Percentiles rank a stretch among this genome's conserved stretches.
These are phyloP conservation scores for Muscicapa striata DNA, from an alignment of 2,797 vertebrate species.

Conservation along the genomic window DNA sequence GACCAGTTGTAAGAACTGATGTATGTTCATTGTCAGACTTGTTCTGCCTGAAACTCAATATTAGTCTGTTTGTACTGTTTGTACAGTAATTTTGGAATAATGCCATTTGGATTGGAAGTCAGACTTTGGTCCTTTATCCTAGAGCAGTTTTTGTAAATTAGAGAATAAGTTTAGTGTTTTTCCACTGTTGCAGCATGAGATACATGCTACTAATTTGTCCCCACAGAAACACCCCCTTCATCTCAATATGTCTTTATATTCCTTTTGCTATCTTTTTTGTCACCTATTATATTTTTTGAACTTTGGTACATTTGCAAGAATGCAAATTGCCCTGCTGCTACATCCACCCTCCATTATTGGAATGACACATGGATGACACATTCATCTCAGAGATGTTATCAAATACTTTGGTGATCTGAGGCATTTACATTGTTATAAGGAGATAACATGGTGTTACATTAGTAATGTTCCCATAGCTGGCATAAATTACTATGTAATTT, in stretches of 20 bases:
- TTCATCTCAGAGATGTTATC: constrained; percentile 63
- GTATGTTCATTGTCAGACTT: background rate
- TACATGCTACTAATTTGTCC: background rate
- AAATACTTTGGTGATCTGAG: constrained; percentile 44
- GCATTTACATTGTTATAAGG: constrained; percentile 49
- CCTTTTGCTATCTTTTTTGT: background rate
- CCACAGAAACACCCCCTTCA: background rate
- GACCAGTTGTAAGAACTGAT: background rate
- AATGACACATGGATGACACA: constrained; percentile 20
- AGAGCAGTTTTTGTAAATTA: background rate
- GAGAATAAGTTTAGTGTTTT: background rate
- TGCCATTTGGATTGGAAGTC: background rate
- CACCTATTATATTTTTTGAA: background rate
- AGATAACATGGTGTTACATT: constrained; percentile 57
- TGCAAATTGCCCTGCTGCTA: constrained; percentile 2
- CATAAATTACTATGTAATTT: constrained; percentile 52
- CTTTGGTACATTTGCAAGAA: background rate
- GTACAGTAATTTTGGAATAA: background rate
- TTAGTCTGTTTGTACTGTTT: background rate
- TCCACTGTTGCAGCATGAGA: background rate
- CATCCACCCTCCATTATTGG: background rate
- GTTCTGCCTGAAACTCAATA: background rate
- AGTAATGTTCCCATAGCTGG: constrained; percentile 48
- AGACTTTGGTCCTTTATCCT: background rate
- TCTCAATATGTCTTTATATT: background rate